Evolutionary conservation across 2,888 invertebrate species (phyloP).

Genomic region (Drosophila ustulata): DNA sequence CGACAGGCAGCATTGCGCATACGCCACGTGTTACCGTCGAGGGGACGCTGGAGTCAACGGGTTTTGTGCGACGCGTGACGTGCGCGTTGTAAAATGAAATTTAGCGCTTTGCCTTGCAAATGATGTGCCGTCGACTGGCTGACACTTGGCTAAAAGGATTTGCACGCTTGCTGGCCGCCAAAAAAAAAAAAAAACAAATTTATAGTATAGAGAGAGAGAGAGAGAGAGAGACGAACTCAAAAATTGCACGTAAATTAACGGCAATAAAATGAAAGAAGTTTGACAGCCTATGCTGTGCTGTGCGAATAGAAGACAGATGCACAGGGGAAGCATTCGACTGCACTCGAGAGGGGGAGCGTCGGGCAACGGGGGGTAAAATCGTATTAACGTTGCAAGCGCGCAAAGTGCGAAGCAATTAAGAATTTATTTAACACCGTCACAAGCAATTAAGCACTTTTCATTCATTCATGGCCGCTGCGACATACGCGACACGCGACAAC

Average conservation of each 20-base stretch:
- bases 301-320: slow-evolving; percentile 4
- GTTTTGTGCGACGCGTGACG: slow-evolving; percentile 17
- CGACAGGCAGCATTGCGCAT: slow-evolving; percentile 49
- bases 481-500: slow-evolving; percentile 29
- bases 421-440: slow-evolving; percentile 85
- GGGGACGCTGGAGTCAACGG: slow-evolving; percentile 12
- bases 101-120: slow-evolving; percentile 80
- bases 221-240: slow-evolving; percentile 5
- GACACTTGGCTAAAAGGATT: slow-evolving; percentile 76
- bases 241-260: slow-evolving; percentile 66
- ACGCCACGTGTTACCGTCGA: slow-evolving; percentile 33
- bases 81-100: slow-evolving; percentile 70
- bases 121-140: slow-evolving; percentile 66
- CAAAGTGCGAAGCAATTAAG: slow-evolving; percentile 85
- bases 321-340: background rate
- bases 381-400: slow-evolving; percentile 84
- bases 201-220: no score
- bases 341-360: background rate
- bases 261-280: slow-evolving; percentile 68
- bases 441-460: slow-evolving; percentile 85
- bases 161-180: slow-evolving; percentile 60
- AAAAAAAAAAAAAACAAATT: slow-evolving; percentile 8
- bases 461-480: slow-evolving; percentile 71
- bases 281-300: slow-evolving; percentile 43
- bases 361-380: slow-evolving; percentile 67